Evolutionary conservation across 2,797 vertebrate species (phyloP).

Genomic region (Leuciscus waleckii): DNA sequence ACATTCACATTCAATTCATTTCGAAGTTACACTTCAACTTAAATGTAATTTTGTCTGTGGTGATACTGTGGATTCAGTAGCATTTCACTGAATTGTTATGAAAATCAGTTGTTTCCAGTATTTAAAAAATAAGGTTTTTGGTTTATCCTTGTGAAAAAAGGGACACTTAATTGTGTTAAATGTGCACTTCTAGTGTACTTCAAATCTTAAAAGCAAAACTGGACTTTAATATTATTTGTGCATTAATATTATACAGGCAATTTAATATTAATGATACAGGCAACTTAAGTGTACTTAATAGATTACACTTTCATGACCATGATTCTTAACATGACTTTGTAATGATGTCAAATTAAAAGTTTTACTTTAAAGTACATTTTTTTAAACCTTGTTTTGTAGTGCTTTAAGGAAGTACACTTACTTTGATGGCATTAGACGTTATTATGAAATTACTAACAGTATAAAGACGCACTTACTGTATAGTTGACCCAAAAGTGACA

Average conservation of each 20-base stretch:
- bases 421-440: not conserved
- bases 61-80: no score
- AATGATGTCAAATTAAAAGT: no score
- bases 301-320: no score
- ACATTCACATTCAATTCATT: no score
- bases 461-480: not conserved
- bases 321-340: no score
- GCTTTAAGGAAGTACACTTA: no score
- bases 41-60: not conserved
- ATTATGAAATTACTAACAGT: not conserved
- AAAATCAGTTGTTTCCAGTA: no score
- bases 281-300: no score
- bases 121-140: no score
- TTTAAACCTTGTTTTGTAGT: not conserved
- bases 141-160: not conserved
- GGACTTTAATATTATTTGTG: not conserved
- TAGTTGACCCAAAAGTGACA: no score
- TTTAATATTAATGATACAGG: not conserved
- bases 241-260: not conserved
- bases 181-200: not conserved
- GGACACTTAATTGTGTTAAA: no score
- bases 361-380: not conserved
- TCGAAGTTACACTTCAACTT: not conserved
- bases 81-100: not conserved
- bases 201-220: not conserved